Evolutionary conservation across 2,797 vertebrate genomes (phyloP).

Genomic region (Cossypha polioptera): DNA sequence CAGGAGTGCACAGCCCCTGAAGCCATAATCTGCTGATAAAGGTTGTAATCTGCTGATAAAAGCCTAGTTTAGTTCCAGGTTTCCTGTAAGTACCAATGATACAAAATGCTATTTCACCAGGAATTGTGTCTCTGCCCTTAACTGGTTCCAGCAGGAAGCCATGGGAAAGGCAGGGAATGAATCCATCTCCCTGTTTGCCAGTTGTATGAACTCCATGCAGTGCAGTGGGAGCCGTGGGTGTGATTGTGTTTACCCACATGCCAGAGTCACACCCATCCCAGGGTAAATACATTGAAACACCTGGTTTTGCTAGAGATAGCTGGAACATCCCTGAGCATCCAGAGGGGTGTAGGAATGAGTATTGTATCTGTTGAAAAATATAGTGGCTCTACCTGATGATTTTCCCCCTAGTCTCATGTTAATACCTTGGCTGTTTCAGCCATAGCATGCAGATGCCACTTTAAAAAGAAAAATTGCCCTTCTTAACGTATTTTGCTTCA

Average conservation of each 20-base stretch:
- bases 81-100: background rate
- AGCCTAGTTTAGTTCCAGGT: background rate
- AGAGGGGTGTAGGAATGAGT: background rate
- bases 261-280: background rate
- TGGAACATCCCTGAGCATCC: background rate
- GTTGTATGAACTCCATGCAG: background rate
- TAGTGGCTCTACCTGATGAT: background rate
- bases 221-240: accelerated
- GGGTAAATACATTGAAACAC: background rate
- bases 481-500: background rate
- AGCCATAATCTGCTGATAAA: background rate
- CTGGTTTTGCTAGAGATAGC: background rate
- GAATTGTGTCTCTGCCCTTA: background rate
- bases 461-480: background rate
- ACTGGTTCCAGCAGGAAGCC: background rate
- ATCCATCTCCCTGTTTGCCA: background rate
- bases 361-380: background rate
- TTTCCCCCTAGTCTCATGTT: background rate
- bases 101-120: background rate
- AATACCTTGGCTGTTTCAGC: background rate
- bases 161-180: background rate
- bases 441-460: background rate
- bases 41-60: background rate
- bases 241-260: background rate
- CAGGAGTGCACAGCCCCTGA: background rate